phyloP scores from a whole-genome alignment of 2,888 invertebrate species.

The Sycophila texana region DNA sequence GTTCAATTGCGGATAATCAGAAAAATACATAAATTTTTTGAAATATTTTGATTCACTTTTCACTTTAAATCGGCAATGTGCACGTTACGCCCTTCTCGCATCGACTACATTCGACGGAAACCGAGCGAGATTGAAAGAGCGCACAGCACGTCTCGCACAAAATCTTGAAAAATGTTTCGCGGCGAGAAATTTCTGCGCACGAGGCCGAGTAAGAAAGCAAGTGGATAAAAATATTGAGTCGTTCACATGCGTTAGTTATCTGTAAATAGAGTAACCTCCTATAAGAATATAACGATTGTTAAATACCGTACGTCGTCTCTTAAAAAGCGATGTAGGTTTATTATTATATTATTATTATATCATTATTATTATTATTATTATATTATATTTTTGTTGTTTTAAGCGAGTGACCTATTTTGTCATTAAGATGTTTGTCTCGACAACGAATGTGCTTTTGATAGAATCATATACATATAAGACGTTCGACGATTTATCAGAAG shows the following conservation, averaged over 20 bases:
- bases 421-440: slow-evolving; percentile 42
- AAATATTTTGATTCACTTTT: not conserved
- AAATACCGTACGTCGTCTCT: slow-evolving; percentile 44
- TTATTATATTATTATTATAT: slow-evolving; percentile 38
- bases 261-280: slow-evolving; percentile 50
- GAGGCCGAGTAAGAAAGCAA: slow-evolving; percentile 20
- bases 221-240: slow-evolving; percentile 32
- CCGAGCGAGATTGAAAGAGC: slow-evolving; percentile 43
- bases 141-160: slow-evolving; percentile 45
- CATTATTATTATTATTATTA: slow-evolving; percentile 51
- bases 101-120: slow-evolving; percentile 27
- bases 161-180: slow-evolving; percentile 16
- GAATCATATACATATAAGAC: slow-evolving; percentile 22
- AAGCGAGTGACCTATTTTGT: slow-evolving; percentile 58
- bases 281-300: slow-evolving; percentile 54
- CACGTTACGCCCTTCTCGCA: slow-evolving; percentile 24
- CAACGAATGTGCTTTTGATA: slow-evolving; percentile 33
- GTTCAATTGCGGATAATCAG: not conserved
- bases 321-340: slow-evolving; percentile 56
- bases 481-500: slow-evolving; percentile 32
- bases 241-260: slow-evolving; percentile 29
- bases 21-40: not conserved
- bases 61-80: slow-evolving; percentile 15
- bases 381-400: slow-evolving; percentile 54
- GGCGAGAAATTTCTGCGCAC: slow-evolving; percentile 14